These are phyloP conservation scores for Phocoena sinus DNA, from an alignment of 2,113 vertebrate genomes.

Conservation along the genomic window DNA sequence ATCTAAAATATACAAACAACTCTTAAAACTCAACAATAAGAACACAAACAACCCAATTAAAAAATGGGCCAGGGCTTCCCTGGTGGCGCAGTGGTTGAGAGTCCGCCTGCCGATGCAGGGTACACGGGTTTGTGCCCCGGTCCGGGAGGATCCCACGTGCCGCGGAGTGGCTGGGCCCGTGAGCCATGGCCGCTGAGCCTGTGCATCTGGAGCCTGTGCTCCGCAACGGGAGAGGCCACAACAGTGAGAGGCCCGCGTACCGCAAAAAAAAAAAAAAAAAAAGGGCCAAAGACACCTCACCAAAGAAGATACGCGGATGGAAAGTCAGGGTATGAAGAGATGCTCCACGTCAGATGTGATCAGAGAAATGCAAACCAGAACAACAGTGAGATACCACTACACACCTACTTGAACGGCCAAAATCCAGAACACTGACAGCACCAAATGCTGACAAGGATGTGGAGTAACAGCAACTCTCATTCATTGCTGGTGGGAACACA, in stretches of 20 bases:
- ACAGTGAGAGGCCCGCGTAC: too few relatives aligned
- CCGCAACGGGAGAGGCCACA: too few relatives aligned
- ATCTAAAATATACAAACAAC: background rate
- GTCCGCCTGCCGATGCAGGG: too few relatives aligned
- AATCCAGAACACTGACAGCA: background rate
- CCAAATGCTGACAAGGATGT: background rate
- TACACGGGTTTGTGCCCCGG: rapidly evolving
- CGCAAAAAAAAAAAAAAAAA: too few relatives aligned
- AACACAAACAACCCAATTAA: background rate
- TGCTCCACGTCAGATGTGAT: background rate
- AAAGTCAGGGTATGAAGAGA: background rate
- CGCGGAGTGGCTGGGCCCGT: too few relatives aligned
- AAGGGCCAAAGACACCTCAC: background rate
- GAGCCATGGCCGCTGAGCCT: too few relatives aligned
- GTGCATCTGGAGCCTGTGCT: too few relatives aligned
- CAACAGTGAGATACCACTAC: background rate
- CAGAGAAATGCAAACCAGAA: background rate
- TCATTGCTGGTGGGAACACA: background rate
- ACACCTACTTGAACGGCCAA: background rate
- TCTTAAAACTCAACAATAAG: background rate
- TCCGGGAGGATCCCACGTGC: too few relatives aligned
- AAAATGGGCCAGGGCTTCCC: background rate
- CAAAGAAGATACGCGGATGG: background rate
- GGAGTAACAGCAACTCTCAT: background rate
- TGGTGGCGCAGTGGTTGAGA: too few relatives aligned